phyloP scores from a whole-genome alignment of 2,797 vertebrate species.

The Tachyglossus aculeatus region DNA sequence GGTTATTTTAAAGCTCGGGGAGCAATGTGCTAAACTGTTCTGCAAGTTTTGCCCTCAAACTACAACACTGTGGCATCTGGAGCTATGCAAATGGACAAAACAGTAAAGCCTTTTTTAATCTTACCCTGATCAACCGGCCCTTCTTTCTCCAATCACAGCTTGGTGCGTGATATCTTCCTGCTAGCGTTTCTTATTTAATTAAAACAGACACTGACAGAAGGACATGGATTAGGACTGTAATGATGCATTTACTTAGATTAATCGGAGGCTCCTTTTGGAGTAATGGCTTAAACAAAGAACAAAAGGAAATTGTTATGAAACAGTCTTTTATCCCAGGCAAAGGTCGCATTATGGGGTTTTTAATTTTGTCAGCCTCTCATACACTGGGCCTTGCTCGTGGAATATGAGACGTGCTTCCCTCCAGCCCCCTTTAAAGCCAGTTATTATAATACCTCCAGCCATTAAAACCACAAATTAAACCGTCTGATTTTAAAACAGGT shows the following conservation, averaged over 20 bases:
- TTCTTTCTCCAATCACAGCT: slow-evolving; percentile 80
- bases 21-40: slow-evolving; percentile 64
- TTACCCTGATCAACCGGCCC: slow-evolving; percentile 82
- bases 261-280: slow-evolving; percentile 84
- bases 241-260: slow-evolving; percentile 93
- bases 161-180: slow-evolving; percentile 82
- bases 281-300: slow-evolving; percentile 87
- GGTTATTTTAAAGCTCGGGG: slow-evolving; percentile 67
- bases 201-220: slow-evolving; percentile 93
- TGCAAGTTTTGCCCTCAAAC: slow-evolving; percentile 70
- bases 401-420: slow-evolving; percentile 76
- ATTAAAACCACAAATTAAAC: slow-evolving; percentile 83
- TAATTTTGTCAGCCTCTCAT: slow-evolving; percentile 81
- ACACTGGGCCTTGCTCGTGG: slow-evolving; percentile 68
- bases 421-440: slow-evolving; percentile 68
- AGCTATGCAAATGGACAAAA: slow-evolving; percentile 75
- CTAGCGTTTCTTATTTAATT: slow-evolving; percentile 90
- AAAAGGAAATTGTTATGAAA: slow-evolving; percentile 88
- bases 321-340: slow-evolving; percentile 83
- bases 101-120: slow-evolving; percentile 87
- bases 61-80: slow-evolving; percentile 67
- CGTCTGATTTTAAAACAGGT: slow-evolving; percentile 84
- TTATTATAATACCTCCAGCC: slow-evolving; percentile 81
- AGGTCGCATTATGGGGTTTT: slow-evolving; percentile 82
- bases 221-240: slow-evolving; percentile 88